A percentile compares a stretch with the other conserved stretches of the same genome.
These are phyloP conservation scores for Tangara arthus DNA, from an alignment of 2,797 vertebrate genomes.

Conservation along the genomic window DNA sequence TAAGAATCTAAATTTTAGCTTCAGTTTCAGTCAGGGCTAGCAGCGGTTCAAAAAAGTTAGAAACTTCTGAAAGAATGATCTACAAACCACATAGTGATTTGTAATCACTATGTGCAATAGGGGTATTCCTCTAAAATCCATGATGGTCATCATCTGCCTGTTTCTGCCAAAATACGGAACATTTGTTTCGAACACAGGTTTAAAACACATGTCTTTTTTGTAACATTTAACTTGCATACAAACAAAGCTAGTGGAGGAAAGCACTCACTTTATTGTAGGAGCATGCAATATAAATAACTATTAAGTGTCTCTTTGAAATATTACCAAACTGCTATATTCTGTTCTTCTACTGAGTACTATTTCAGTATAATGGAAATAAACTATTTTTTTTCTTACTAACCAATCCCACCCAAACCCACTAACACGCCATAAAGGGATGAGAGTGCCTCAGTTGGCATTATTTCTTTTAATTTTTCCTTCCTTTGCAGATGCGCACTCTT, in stretches of 20 bases:
- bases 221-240: neutral
- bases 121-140: neutral
- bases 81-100: too few relatives aligned
- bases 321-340: neutral
- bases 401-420: neutral
- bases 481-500: neutral
- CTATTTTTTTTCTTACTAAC: neutral
- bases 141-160: neutral
- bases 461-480: neutral
- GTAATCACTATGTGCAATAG: neutral
- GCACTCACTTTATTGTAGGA: neutral
- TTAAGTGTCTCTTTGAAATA: neutral
- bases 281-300: neutral
- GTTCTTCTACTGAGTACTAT: neutral
- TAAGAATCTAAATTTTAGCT: neutral
- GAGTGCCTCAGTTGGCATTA: neutral
- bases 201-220: accelerated
- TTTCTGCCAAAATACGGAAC: neutral
- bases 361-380: neutral
- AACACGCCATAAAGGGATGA: neutral
- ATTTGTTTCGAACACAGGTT: neutral
- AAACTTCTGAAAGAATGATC: neutral
- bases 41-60: neutral
- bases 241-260: neutral
- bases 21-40: neutral